These are phyloP conservation scores for Aplysina aerophoba DNA, from an alignment of 37 sponge, comb jelly and placozoan species.

Conservation along the genomic window DNA sequence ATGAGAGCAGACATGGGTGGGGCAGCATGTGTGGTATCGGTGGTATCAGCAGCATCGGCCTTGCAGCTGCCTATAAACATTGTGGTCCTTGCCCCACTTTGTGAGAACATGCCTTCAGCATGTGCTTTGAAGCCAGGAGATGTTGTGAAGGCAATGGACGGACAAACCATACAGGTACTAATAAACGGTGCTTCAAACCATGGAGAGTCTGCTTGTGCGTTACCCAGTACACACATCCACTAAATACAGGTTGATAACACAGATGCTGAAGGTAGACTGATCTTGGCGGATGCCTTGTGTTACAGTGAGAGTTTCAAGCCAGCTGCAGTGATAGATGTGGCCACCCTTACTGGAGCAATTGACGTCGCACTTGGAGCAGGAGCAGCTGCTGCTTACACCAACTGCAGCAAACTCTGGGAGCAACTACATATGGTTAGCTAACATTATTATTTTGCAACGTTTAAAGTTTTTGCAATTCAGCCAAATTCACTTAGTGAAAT, in stretches of 20 bases:
- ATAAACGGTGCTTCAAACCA: neutral
- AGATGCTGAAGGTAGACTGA: conserved; percentile 94
- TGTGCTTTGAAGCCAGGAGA: conserved; percentile 94
- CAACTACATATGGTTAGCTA: conserved; percentile 54
- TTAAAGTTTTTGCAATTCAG: no score
- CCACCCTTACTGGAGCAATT: conserved; percentile 87
- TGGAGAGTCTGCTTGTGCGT: no score
- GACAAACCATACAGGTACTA: conserved; percentile 85
- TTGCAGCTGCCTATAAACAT: conserved; percentile 69
- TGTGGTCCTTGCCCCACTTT: conserved; percentile 79
- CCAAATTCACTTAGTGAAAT: no score
- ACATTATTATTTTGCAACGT: no score
- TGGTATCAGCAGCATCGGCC: conserved; percentile 64
- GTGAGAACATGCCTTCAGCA: conserved; percentile 97
- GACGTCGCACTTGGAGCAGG: conserved; percentile 85
- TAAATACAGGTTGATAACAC: conserved; percentile 94
- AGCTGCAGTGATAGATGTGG: conserved; percentile 72
- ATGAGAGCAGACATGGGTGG: conserved; percentile 99
- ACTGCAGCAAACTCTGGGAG: conserved; percentile 67
- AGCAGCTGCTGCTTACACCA: conserved; percentile 83
- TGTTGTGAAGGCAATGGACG: conserved; percentile 93
- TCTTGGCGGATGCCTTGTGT: conserved; percentile 92
- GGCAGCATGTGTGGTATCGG: conserved; percentile 80
- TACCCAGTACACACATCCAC: no score
- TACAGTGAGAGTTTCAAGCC: conserved; percentile 89